A percentile compares a stretch with the other conserved stretches of the same genome.
Evolutionary conservation across 2,797 vertebrate species (phyloP).

Genomic region (Taeniopygia guttata): DNA sequence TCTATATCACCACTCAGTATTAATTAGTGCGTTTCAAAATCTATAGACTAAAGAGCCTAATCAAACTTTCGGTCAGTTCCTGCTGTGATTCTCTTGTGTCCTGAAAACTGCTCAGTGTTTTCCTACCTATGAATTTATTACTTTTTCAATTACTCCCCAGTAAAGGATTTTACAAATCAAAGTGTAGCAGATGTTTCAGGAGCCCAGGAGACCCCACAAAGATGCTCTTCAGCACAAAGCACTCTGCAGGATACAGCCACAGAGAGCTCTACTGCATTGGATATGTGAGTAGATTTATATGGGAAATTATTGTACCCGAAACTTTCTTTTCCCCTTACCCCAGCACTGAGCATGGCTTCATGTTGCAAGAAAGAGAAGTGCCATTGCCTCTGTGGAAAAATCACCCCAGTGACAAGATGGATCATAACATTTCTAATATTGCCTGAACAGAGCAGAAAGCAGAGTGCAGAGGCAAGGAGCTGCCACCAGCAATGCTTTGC

Average conservation of each 20-base stretch:
- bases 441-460: not conserved
- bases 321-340: not conserved
- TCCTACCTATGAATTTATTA: not conserved
- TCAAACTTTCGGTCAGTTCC: not conserved
- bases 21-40: not conserved
- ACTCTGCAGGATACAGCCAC: not conserved
- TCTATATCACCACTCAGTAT: not conserved
- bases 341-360: not conserved
- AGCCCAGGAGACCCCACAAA: not conserved
- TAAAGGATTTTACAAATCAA: not conserved
- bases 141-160: not conserved
- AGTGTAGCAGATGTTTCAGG: not conserved
- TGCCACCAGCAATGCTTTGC: not conserved
- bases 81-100: not conserved
- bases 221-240: not conserved
- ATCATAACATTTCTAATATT: not conserved
- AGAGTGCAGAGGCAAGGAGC: not conserved
- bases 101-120: not conserved
- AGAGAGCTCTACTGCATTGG: not conserved
- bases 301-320: not conserved
- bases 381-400: not conserved
- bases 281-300: rapidly evolving
- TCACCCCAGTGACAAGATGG: not conserved
- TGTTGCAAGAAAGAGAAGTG: not conserved
- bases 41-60: not conserved